Base-by-base conservation (phyloP, 1,140 invertebrate species). In the Dolichoris vasculosae region DNA sequence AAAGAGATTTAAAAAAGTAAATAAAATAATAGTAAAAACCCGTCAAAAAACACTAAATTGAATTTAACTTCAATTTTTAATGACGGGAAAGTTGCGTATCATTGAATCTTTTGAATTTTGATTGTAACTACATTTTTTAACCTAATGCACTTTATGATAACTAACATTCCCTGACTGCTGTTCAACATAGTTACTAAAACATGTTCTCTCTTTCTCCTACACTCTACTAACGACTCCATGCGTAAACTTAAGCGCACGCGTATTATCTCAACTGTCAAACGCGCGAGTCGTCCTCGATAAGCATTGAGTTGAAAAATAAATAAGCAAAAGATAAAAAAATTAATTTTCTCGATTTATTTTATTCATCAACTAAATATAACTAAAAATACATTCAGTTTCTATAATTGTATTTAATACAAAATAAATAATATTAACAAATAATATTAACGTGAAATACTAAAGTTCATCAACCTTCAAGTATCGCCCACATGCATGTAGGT, bases 241-340 rank as follows among this genome's bases (percentile, higher is more conserved):
- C 15, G 63, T 67, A 51, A 82, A 38, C 38, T 32, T 59, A 43
- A 15, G 67, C 81, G 69, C 81, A 82, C 30, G 81, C 81, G 67
- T 73, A 40, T 8, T 73, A 40, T 30, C 32, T 81, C 26, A 82
- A 55, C 80, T 71, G 80, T 82, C 80, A 82, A 82, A 82, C 40
- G 9, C 13, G 51, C 11, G 13, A 38, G 38, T 26, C 32, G 32
- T 6, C 77, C 77, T n/a, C 32, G 17, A 81, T 67, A 40, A 69
- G 63, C 78, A 69, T 69, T 81, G 38, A 8, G 23, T 48, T 23
- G 40, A 48, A 81, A n/a, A 48, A 43, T 51, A 59, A 78, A 38
- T n/a, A 51, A 43, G 35, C 2, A 76, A 69, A 69, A 17, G 38
- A 17, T 69, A 69, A 11, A 77, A 32, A 55, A 43, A 55, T 55